A percentile compares a stretch with the other conserved stretches of the same genome.
These are phyloP conservation scores for Brachyalestes nurse DNA, from an alignment of 2,797 vertebrate species.

Conservation along the genomic window DNA sequence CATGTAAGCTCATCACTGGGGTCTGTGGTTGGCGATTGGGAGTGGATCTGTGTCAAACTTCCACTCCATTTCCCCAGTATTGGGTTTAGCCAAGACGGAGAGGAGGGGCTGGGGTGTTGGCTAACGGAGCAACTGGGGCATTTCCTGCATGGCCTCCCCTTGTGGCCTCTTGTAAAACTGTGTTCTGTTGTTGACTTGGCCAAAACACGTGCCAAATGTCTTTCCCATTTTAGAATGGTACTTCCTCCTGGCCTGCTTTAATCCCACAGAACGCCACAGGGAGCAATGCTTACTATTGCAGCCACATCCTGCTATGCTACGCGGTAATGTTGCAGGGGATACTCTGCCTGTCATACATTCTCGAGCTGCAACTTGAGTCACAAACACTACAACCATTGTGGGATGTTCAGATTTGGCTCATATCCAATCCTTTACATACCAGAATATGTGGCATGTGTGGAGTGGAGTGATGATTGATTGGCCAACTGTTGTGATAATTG, in stretches of 20 bases:
- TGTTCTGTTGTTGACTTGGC: constrained; percentile 60
- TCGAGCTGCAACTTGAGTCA: no score
- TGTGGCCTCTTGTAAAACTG: constrained; percentile 61
- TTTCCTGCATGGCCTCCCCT: constrained; percentile 60
- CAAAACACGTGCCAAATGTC: constrained; percentile 20
- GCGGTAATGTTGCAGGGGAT: background rate
- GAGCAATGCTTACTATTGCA: constrained; percentile 42
- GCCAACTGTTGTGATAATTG: no score
- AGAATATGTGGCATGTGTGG: no score
- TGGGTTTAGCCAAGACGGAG: constrained; percentile 51
- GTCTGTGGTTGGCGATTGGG: constrained; percentile 5
- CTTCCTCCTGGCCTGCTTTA: constrained; percentile 61
- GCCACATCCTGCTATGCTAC: background rate
- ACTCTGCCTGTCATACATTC: no score
- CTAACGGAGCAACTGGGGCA: constrained; percentile 50
- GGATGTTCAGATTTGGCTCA: no score
- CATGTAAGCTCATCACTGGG: constrained; percentile 23
- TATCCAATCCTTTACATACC: no score
- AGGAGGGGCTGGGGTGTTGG: background rate
- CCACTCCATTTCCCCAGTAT: constrained; percentile 62
- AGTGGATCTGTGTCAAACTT: constrained; percentile 54
- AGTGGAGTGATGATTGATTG: no score
- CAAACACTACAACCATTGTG: no score
- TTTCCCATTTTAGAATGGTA: constrained; percentile 43
- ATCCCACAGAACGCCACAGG: constrained; percentile 47